A percentile compares a stretch with the other conserved stretches of the same genome.
These are phyloP conservation scores for Microtus agrestis DNA, from an alignment of 2,797 vertebrate species.

Conservation along the genomic window DNA sequence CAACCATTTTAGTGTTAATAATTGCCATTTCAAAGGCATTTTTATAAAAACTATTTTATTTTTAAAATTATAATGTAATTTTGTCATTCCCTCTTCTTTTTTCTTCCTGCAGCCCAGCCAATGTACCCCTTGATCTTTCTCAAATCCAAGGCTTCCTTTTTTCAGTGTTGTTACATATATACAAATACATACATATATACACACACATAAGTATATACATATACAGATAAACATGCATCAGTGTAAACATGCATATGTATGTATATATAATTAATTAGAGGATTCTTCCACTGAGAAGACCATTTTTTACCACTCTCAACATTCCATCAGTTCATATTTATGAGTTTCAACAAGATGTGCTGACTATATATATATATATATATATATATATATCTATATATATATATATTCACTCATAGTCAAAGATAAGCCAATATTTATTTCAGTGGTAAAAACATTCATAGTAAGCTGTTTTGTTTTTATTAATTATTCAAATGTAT, in stretches of 20 bases:
- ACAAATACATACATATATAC: too few relatives aligned
- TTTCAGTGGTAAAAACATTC: neutral
- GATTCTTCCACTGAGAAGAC: neutral
- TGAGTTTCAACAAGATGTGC: neutral
- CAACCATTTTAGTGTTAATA: neutral
- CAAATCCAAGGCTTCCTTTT: neutral
- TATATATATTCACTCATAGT: neutral
- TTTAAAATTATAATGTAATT: neutral
- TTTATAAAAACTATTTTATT: neutral
- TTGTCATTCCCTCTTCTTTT: neutral
- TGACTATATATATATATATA: neutral
- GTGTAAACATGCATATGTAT: too few relatives aligned
- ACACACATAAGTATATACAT: neutral
- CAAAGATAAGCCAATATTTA: neutral
- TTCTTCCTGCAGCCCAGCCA: too few relatives aligned
- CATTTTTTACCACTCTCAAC: neutral
- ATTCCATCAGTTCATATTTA: neutral
- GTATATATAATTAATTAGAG: neutral
- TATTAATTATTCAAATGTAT: neutral
- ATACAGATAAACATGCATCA: too few relatives aligned
- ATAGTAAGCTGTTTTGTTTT: neutral
- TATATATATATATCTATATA: neutral
- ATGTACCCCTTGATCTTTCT: neutral
- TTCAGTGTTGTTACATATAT: neutral
- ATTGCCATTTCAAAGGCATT: neutral